Evolutionary conservation across 2,888 invertebrate genomes (phyloP).

Genomic region (Chirona hameri): DNA sequence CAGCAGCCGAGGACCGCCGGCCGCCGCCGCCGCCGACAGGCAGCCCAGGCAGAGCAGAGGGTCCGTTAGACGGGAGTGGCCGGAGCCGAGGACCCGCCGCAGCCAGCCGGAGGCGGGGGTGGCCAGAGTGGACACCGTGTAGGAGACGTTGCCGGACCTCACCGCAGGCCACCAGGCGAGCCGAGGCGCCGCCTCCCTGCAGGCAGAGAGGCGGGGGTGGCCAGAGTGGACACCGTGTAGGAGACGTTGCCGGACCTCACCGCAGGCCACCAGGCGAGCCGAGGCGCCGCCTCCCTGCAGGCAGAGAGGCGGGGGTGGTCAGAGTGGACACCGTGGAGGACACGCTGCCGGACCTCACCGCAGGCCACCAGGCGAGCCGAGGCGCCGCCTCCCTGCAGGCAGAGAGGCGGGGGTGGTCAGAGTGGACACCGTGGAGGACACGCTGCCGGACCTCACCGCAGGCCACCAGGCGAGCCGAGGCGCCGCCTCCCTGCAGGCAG

Average conservation of each 20-base stretch:
- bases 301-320: background rate
- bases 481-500: too few relatives aligned
- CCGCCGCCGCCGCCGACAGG: background rate
- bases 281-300: background rate
- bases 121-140: background rate
- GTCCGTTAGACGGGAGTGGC: background rate
- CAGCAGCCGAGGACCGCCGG: background rate
- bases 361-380: background rate
- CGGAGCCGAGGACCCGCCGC: background rate
- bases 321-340: too few relatives aligned
- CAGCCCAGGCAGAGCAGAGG: background rate
- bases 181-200: background rate
- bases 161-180: background rate
- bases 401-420: too few relatives aligned
- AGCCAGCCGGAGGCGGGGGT: background rate
- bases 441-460: too few relatives aligned
- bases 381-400: background rate
- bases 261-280: background rate
- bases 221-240: too few relatives aligned
- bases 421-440: too few relatives aligned
- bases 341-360: background rate
- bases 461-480: too few relatives aligned
- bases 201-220: too few relatives aligned
- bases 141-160: background rate
- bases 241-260: background rate